phyloP scores from a whole-genome alignment of 2,888 invertebrate species.

The Caenorhabditis afra region DNA sequence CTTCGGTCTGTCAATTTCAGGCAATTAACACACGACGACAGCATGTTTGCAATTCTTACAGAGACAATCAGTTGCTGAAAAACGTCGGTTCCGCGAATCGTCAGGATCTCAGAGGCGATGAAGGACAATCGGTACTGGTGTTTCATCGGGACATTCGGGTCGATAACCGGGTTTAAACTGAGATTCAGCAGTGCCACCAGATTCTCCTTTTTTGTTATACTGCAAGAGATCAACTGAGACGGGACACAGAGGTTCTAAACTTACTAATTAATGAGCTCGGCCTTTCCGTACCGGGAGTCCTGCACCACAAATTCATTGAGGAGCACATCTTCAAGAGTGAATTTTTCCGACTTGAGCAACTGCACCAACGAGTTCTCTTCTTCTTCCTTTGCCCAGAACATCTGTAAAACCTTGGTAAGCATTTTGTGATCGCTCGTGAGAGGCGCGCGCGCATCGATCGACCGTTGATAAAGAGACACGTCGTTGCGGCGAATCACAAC shows the following conservation, averaged over 20 bases:
- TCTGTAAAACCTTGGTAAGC: conserved; percentile 49
- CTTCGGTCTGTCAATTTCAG: conserved; percentile 45
- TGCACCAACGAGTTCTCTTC: conserved; percentile 59
- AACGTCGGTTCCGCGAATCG: conserved; percentile 55
- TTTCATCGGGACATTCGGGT: conserved; percentile 46
- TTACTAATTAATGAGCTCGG: conserved; percentile 67
- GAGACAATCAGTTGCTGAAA: conserved; percentile 53
- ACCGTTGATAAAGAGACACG: conserved; percentile 30
- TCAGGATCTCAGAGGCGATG: conserved; percentile 66
- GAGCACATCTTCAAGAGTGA: conserved; percentile 67
- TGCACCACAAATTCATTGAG: conserved; percentile 71
- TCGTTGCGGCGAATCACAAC: conserved; percentile 20
- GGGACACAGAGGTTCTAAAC: background rate
- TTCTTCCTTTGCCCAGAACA: conserved; percentile 66
- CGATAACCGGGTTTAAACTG: conserved; percentile 56
- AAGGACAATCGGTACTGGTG: conserved; percentile 65
- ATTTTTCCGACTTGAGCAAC: conserved; percentile 58
- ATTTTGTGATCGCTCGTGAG: conserved; percentile 3
- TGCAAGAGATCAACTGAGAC: conserved; percentile 24
- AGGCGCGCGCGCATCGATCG: conserved; percentile 38
- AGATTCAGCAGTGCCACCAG: conserved; percentile 58
- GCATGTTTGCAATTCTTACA: conserved; percentile 20
- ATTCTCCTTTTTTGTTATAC: conserved; percentile 61
- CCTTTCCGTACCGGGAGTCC: conserved; percentile 68
- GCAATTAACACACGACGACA: background rate